Conservation (phyloP, 2,113 vertebrate genomes). For the Bungarus multicinctus region DNA sequence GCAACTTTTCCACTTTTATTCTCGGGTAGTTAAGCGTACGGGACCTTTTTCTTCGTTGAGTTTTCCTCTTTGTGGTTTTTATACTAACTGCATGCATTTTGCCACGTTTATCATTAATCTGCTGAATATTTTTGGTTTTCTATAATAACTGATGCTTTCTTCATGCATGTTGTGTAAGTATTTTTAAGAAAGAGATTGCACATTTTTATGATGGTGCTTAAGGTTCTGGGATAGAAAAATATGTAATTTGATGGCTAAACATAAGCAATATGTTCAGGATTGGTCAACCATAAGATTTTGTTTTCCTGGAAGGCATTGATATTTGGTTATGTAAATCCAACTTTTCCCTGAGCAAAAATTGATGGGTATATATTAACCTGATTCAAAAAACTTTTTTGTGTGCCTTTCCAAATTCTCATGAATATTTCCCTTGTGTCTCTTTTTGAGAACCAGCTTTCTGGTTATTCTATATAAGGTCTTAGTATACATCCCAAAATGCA, state of each 20-base stretch:
- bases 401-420: not conserved
- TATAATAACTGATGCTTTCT: slow-evolving; percentile 12
- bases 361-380: not conserved
- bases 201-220: slow-evolving; percentile 11
- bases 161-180: slow-evolving; percentile 8
- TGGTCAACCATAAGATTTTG: not conserved
- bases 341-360: not conserved
- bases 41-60: slow-evolving; percentile 56
- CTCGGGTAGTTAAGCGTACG: slow-evolving; percentile 57
- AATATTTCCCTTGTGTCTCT: not conserved
- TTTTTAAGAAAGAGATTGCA: not conserved
- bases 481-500: not conserved
- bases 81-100: slow-evolving; percentile 72
- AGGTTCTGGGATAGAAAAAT: not conserved
- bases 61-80: slow-evolving; percentile 65
- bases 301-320: not conserved
- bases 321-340: not conserved
- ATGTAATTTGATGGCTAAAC: not conserved
- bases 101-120: slow-evolving; percentile 64
- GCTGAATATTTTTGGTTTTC: slow-evolving; percentile 29
- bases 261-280: not conserved
- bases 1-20: slow-evolving; percentile 56
- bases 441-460: not conserved
- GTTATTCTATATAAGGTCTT: not conserved
- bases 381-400: not conserved